Conservation (phyloP, 2,113 vertebrate genomes). For the Mesoclemmys tuberculata region DNA sequence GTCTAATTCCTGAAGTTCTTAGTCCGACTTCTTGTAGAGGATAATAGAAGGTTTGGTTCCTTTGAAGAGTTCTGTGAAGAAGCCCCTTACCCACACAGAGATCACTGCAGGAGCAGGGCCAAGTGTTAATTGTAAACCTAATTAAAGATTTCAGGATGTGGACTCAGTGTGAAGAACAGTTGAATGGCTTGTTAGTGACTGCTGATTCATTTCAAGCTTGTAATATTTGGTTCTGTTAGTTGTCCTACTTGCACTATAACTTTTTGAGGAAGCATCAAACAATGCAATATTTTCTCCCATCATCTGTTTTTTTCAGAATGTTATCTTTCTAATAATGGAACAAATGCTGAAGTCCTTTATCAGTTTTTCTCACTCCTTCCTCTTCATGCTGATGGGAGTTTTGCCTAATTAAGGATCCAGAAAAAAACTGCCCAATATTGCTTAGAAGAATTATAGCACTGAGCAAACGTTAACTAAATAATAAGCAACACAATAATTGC, state of each 20-base stretch:
- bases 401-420: not conserved
- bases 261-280: not conserved
- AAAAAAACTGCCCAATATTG: not conserved
- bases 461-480: not conserved
- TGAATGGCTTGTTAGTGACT: not conserved
- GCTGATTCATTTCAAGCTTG: not conserved
- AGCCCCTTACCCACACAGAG: not conserved
- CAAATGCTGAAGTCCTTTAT: not conserved
- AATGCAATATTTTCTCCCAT: not conserved
- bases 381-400: not conserved
- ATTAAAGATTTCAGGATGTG: not conserved
- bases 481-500: not conserved
- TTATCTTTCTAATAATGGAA: not conserved
- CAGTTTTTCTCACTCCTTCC: not conserved
- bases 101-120: not conserved
- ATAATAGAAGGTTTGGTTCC: not conserved
- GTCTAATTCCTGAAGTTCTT: not conserved
- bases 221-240: not conserved
- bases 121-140: not conserved
- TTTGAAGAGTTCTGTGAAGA: not conserved
- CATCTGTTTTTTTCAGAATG: not conserved
- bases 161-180: not conserved
- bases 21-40: not conserved
- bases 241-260: not conserved
- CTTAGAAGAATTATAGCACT: not conserved